These are phyloP conservation scores for Pemphredon lugubris DNA, from an alignment of 2,888 invertebrate genomes.

Conservation along the genomic window DNA sequence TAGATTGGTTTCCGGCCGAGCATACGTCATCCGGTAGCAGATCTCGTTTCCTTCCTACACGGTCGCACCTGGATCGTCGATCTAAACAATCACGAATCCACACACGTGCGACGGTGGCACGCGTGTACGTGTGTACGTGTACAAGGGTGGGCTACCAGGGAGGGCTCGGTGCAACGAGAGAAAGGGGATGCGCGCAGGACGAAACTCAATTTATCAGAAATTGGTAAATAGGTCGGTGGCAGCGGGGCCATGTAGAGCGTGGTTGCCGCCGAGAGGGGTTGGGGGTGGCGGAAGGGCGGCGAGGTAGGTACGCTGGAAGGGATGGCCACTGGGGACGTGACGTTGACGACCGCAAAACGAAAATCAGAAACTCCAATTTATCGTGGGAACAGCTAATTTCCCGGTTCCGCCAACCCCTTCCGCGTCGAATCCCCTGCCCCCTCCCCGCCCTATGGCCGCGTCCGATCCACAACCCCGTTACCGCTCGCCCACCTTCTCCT, in stretches of 20 bases:
- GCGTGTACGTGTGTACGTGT: background rate
- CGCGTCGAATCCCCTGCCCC: constrained; percentile 8
- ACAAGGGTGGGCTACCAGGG: constrained; percentile 10
- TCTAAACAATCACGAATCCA: no score
- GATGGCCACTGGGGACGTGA: constrained; percentile 65
- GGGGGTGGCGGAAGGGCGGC: constrained; percentile 3
- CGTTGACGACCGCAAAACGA: constrained; percentile 70
- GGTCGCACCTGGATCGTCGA: no score
- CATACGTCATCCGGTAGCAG: no score
- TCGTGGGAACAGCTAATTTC: constrained; percentile 68
- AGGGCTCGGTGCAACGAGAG: no score
- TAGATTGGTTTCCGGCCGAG: background rate
- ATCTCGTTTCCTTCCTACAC: no score
- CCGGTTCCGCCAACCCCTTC: constrained; percentile 41
- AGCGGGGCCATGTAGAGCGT: constrained; percentile 22
- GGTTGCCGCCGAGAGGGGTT: background rate
- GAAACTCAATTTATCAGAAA: constrained; percentile 70
- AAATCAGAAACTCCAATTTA: constrained; percentile 71
- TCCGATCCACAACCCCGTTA: constrained; percentile 20
- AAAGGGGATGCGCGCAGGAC: constrained; percentile 37
- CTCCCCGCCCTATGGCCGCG: constrained; percentile 2
- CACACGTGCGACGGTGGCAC: no score
- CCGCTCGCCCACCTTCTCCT: no score
- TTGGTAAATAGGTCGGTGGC: constrained; percentile 66
- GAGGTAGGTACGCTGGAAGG: constrained; percentile 15